Conservation (phyloP, 2,113 vertebrate species). For the Megaceryle maxima region DNA sequence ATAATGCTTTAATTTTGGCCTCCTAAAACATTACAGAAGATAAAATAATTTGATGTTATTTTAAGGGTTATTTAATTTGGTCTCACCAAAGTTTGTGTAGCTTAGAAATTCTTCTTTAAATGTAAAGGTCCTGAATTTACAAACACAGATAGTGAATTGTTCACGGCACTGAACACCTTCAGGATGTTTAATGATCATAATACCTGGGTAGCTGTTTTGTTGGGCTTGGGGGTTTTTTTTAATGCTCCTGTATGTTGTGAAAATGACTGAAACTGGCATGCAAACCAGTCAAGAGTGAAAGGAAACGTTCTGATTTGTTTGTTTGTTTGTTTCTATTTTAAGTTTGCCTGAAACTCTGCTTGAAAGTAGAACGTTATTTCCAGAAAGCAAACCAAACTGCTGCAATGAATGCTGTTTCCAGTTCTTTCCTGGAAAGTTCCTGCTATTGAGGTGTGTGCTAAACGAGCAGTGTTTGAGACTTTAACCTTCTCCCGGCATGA, state of each 20-base stretch:
- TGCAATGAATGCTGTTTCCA: not conserved
- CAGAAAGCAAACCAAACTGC: not conserved
- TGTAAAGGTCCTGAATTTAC: not conserved
- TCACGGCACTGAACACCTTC: not conserved
- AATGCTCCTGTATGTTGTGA: not conserved
- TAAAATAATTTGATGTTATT: not conserved
- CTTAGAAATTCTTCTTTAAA: not conserved
- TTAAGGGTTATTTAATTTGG: not conserved
- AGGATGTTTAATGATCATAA: not conserved
- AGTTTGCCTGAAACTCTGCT: not conserved
- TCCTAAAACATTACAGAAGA: not conserved
- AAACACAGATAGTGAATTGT: not conserved
- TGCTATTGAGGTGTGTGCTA: not conserved
- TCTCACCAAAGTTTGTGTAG: not conserved
- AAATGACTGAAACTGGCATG: not conserved
- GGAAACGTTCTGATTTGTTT: not conserved
- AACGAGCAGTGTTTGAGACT: not conserved
- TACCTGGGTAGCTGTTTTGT: not conserved
- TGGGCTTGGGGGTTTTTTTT: not conserved
- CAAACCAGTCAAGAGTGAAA: not conserved
- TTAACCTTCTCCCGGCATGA: not conserved
- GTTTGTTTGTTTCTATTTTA: not conserved
- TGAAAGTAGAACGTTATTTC: not conserved
- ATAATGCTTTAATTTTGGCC: not conserved
- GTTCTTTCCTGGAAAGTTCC: not conserved